Percentiles rank a stretch among this genome's conserved stretches.
These are phyloP conservation scores for Drosophila aldrichi DNA, from an alignment of 2,888 invertebrate genomes.

Conservation along the genomic window DNA sequence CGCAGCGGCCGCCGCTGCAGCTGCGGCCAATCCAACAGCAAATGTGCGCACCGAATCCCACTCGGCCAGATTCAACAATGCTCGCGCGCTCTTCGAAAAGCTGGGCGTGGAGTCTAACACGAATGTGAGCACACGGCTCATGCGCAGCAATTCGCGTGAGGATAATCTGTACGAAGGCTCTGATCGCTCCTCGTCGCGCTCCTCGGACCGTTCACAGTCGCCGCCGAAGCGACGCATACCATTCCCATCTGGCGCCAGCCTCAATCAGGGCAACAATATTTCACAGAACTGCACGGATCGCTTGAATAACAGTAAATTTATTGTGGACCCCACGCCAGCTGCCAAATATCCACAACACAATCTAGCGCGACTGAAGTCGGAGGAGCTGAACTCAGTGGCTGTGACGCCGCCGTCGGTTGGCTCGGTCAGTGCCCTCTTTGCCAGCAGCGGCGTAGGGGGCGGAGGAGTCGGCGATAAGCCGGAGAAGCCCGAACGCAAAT, in stretches of 20 bases:
- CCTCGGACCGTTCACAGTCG: constrained; percentile 85
- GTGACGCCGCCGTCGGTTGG: constrained; percentile 41
- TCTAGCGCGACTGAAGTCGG: constrained; percentile 87
- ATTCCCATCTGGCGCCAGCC: constrained; percentile 83
- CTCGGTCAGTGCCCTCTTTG: constrained; percentile 60
- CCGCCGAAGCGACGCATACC: constrained; percentile 84
- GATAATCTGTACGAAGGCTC: constrained; percentile 85
- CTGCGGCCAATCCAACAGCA: constrained; percentile 85
- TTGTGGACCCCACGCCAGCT: constrained; percentile 72
- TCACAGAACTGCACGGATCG: constrained; percentile 82
- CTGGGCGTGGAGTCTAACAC: constrained; percentile 90
- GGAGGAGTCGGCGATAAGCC: constrained; percentile 88
- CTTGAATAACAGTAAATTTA: constrained; percentile 79
- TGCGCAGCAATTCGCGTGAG: constrained; percentile 85
- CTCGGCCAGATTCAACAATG: constrained; percentile 95
- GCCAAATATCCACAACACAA: constrained; percentile 83
- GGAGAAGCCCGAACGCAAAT: constrained; percentile 93
- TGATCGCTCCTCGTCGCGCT: constrained; percentile 83
- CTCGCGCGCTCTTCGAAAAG: constrained; percentile 95
- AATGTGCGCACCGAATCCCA: constrained; percentile 92
- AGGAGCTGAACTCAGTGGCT: constrained; percentile 79
- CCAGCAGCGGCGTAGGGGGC: constrained; percentile 59
- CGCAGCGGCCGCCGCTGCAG: constrained; percentile 82
- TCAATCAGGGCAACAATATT: constrained; percentile 82
- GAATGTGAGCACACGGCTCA: constrained; percentile 82